Base-by-base conservation (phyloP, 2,888 invertebrate species). In the Hypsopygia costalis region DNA sequence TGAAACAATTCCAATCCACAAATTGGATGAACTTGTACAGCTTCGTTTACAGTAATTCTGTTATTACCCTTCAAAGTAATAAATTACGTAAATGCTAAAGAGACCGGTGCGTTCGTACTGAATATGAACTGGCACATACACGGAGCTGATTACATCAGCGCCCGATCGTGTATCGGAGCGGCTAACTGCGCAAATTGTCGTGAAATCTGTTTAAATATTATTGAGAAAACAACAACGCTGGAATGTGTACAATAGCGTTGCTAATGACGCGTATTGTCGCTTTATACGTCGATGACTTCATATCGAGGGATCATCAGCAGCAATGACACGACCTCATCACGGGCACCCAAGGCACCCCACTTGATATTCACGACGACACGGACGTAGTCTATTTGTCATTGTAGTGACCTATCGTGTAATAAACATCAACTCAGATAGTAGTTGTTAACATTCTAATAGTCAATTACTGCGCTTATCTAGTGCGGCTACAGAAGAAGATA, bases 201-300 rank as follows among this genome's bases (percentile, higher is more conserved):
- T 52, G 59, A 76, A 81, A 81, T 77, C 79, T 83, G 79, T 74
- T 69, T 67, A 83, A 87, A 83, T 69, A 82, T 47, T 44, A 49
- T 68, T 63, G 65, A 69, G 72, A 73, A 76, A 76, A 77, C 70
- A 77, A 64, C 55, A 63, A 60, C 21, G 25, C 8, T 56, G 67
- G 68, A 65, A 66, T 74, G 65, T 38, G 38, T 72, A 69, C 62
- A 69, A 68, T 68, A 68, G 61, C 52, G 59, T 53, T 62, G 61
- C 55, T 69, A 71, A 69, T 71, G 76, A 72, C 76, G 70, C 53
- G 32, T 56, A 66, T 68, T 73, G 75, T 34, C 44, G 53, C 54
- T 57, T 59, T 68, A 68, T 58, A 56, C 56, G 65, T 52, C 69
- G 75, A 75, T 81, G 81, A 81, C 72, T 80, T 81, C 81, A 81